Evolutionary conservation across 1,140 invertebrate genomes (phyloP), one percentile per base, ranked within the genome.

Genomic region (Drosophila mayri): DNA sequence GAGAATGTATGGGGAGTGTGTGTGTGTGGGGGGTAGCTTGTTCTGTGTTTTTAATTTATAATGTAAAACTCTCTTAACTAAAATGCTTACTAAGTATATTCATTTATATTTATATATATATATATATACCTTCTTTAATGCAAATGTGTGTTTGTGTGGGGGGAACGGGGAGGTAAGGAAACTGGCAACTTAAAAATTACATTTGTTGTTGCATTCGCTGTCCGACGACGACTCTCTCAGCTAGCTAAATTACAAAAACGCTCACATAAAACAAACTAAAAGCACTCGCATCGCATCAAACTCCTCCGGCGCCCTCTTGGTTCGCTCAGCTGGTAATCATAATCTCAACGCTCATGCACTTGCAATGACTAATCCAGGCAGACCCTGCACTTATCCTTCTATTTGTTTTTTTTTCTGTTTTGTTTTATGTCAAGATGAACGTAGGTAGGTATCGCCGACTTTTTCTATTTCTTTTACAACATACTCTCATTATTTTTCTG

Each of bases 1-100:
- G 60, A 62, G 62, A 50, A 70, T 63, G 59, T 62, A 30, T 35
- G 43, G 20, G n/a, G 49, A 20, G 49, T 2, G 60, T 80, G 58
- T 20, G 30, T 20, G 28, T 35, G 28, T 57, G 44, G 25, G 67
- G 61, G 12, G 54, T 67, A 72, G 68, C 25, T 73, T 77, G 37
- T 62, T 73, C 54, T 73, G 47, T 50, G 66, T 47, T 60, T 47
- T 60, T 74, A 61, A 86, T 83, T 80, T 87, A 73, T 81, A 90
- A 81, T 81, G 81, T 90, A 90, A 90, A 90, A 90, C 63, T 80
- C 79, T 88, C 79, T 88, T 84, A 88, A 88, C 85, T 88, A 90
- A 85, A 88, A 83, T 85, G 70, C 84, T 88, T 88, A 88, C 71
- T 81, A 81, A 66, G 77, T 90, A 90, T 90, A 85, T 88, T 88